Evolutionary conservation across 2,888 invertebrate genomes (phyloP), one percentile per base, ranked within the genome.

Genomic region (Raillietiella orientalis): DNA sequence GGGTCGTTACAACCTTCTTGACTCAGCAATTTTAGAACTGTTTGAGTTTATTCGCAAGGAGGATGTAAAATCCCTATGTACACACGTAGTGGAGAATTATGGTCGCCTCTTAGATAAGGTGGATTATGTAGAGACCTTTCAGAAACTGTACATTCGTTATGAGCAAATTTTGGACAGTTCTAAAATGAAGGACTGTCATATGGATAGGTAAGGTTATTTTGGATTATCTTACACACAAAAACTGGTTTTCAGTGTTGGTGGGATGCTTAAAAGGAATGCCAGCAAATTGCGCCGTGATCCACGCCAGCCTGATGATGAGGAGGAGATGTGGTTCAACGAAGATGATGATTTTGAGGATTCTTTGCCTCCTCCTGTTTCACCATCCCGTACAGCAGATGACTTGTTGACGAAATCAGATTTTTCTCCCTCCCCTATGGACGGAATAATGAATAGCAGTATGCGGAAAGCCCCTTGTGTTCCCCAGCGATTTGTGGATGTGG

Each of bases 311-410:
- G 90, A 93, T 35, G 87, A 90, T 42, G 90, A 90, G 38, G 90
- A 93, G 43, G 90, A 90, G 51, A 75, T 84, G 65, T 93, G 87
- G 87, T 90, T 90, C 50, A 82, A 84, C 43, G 82, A 84, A 39
- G 90, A 90, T 35, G 77, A 79, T 41, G 39, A 37, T 8, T 42
- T 41, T 28, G 37, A 32, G 8, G 70, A 65, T 11, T 26, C 30
- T n/a, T 2, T 13, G 26, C n/a, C 30, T 2, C 4, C 32, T 59
- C 49, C 55, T 10, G 55, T 55, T 11, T 49, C 53, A 15, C 52
- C 54, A 12, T 24, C 5, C 9, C 5, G 5, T 8, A 26, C n/a
- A n/a, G 26, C 26, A 10, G 5, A 10, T n/a, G n/a, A n/a, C n/a
- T n/a, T n/a, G n/a, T n/a, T n/a, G n/a, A n/a, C n/a, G n/a, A n/a